These are phyloP conservation scores for Teleopsis dalmanni DNA, from an alignment of 1,140 invertebrate species.

Conservation along the genomic window DNA sequence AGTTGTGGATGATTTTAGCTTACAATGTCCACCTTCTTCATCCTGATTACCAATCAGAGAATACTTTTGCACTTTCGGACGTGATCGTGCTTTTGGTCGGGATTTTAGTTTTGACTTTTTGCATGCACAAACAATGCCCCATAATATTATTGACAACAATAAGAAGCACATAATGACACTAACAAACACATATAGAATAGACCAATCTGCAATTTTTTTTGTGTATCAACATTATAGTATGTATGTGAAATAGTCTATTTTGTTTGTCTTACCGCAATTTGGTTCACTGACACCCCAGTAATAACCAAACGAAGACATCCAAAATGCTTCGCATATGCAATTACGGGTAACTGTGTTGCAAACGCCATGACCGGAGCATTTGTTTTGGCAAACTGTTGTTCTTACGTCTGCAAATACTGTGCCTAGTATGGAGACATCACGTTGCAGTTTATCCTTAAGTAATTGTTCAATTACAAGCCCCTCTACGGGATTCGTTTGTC, in stretches of 20 bases:
- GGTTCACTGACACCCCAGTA: conserved; percentile 48
- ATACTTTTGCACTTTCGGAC: conserved; percentile 52
- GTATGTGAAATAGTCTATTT: not conserved
- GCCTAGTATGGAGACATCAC: conserved; percentile 65
- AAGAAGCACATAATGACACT: conserved; percentile 59
- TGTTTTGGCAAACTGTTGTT: conserved; percentile 82
- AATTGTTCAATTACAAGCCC: conserved; percentile 54
- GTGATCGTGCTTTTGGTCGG: conserved; percentile 40
- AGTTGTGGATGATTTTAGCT: too few relatives aligned
- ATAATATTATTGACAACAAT: conserved; percentile 56
- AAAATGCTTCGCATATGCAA: conserved; percentile 90
- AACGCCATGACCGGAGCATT: conserved; percentile 85
- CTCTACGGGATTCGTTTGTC: conserved; percentile 44
- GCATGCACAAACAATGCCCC: conserved; percentile 63
- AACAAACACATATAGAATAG: conserved; percentile 78
- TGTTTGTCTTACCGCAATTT: conserved; percentile 47
- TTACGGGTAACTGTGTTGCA: conserved; percentile 76
- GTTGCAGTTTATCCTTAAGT: conserved; percentile 59
- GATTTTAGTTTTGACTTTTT: conserved; percentile 52
- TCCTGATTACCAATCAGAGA: conserved; percentile 55
- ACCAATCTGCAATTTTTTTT: conserved; percentile 63
- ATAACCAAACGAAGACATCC: conserved; percentile 71
- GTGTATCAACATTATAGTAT: not conserved
- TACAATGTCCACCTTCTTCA: conserved; percentile 48
- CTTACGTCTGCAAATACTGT: conserved; percentile 67